phyloP scores from a whole-genome alignment of 2,797 vertebrate species.

The Chloroceryle inda region DNA sequence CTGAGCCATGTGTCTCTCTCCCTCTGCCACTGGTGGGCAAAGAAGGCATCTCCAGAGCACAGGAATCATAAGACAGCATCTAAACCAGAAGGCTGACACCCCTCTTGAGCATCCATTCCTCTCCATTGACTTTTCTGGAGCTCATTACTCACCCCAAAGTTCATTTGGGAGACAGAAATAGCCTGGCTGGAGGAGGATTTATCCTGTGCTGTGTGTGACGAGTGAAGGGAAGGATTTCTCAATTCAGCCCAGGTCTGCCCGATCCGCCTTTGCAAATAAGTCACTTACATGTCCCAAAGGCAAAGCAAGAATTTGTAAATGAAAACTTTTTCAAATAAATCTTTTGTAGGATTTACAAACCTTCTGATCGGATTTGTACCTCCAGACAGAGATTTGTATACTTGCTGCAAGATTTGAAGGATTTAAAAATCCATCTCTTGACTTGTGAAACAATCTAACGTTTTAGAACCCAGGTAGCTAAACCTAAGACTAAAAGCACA shows the following conservation, averaged over 20 bases:
- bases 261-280: slow-evolving; percentile 61
- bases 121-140: not conserved
- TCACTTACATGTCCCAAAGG: slow-evolving; percentile 59
- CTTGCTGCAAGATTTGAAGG: slow-evolving; percentile 60
- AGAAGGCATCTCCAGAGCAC: not conserved
- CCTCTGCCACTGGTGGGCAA: fast-evolving
- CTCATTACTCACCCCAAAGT: not conserved
- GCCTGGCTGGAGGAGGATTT: slow-evolving; percentile 23
- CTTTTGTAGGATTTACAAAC: slow-evolving; percentile 74
- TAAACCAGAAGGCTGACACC: not conserved
- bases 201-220: not conserved
- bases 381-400: slow-evolving; percentile 69
- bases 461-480: slow-evolving; percentile 66
- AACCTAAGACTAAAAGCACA: slow-evolving; percentile 72
- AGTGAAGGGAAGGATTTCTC: slow-evolving; percentile 42
- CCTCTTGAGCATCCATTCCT: not conserved
- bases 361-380: slow-evolving; percentile 73
- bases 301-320: slow-evolving; percentile 69
- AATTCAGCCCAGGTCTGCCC: not conserved
- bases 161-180: not conserved
- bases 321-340: slow-evolving; percentile 63
- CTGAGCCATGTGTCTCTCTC: not conserved
- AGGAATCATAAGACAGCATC: fast-evolving
- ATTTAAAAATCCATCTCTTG: slow-evolving; percentile 72
- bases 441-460: slow-evolving; percentile 62